Base-by-base conservation (phyloP, 2,888 invertebrate species). In the Xestia ashworthii region DNA sequence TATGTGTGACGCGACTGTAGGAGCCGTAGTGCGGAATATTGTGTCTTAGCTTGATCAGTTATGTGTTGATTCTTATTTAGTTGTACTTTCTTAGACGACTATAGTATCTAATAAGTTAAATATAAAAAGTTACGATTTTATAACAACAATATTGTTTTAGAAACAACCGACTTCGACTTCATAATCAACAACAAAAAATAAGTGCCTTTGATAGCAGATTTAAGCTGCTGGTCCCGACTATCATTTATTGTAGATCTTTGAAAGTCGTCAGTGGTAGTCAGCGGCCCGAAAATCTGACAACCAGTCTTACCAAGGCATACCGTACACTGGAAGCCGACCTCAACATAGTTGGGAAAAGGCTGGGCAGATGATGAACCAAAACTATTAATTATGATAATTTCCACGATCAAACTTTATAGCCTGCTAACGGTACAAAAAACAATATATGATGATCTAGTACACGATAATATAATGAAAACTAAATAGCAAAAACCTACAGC, bases 391-490 rank as follows among this genome's bases (percentile, higher is more conserved):
- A 5, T 5, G 1, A 44, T 44, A 2, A 11, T 14, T 58, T 38
- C 1, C 0, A 19, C 19, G 2, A 6, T 32, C 0, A n/a, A 58
- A 25, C 11, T 38, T 60, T 12, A 22, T 41, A 16, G 0, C n/a
- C 4, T 85, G 82, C 85, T 72, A 25, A 32, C 76, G 32, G 55
- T 82, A 82, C 82, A n/a, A 1, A 38, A 62, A 75, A 62, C 38
- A 76, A 70, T 71, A 55, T 64, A 8, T 58, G 67, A 85, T 76
- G 55, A 70, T 19, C 64, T 38, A 69, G 72, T 66, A 78, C 46
- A n/a, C 44, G 69, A 76, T 81, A 69, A 81, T 84, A 84, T 65
- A 58, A 22, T 6, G 14, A 65, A 75, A 73, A 44, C 62, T 58
- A 48, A 65, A 71, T 64, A 50, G n/a, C 48, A 83, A 22, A 68